Evolutionary conservation across 2,113 vertebrate species (phyloP), one percentile per base, ranked within the genome.

Genomic region (Heliornis fulica): DNA sequence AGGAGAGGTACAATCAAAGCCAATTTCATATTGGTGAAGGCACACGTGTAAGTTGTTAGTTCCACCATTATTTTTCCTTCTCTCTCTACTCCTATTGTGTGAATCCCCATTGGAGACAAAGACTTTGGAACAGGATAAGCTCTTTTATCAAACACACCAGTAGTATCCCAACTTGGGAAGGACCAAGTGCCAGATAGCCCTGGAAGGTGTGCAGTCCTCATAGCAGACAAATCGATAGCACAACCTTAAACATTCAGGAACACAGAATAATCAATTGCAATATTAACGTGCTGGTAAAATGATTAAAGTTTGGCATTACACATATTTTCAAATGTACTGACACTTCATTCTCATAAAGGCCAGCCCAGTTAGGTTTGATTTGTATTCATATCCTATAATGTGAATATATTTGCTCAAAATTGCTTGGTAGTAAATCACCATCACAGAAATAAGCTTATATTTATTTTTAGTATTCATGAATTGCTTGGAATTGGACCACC

Each of bases 391-490:
- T 97, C 97, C 94, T 92, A 96, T 97, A 97, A 98, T 97, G 96
- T 94, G 93, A 97, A 95, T 98, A 95, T 97, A 97, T 98, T 98
- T 97, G 96, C 95, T 96, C 95, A 96, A 97, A 98, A 98, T 98
- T 98, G 97, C 94, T 98, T 88, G 15, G 64, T 36, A 90, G 94
- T 98, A 98, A 98, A 98, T 98, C 97, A 98, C 94, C 94, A 96
- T 97, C 97, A 96, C 92, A 97, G 97, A 98, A 98, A 97, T 96
- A 98, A 97, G 93, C 94, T 97, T 96, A 63, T 96, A 97, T 97
- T 98, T 98, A 98, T 96, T 98, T 97, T 98, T 96, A 97, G 97
- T 97, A 97, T 96, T 98, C 97, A 97, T 97, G 97, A 97, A 97
- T 98, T 97, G 69, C 94, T 51, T 56, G 89, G 91, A 87, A 83